Evolutionary conservation across 1,140 invertebrate genomes (phyloP), one percentile per base, ranked within the genome.

Genomic region (Cardiocondyla obscurior): DNA sequence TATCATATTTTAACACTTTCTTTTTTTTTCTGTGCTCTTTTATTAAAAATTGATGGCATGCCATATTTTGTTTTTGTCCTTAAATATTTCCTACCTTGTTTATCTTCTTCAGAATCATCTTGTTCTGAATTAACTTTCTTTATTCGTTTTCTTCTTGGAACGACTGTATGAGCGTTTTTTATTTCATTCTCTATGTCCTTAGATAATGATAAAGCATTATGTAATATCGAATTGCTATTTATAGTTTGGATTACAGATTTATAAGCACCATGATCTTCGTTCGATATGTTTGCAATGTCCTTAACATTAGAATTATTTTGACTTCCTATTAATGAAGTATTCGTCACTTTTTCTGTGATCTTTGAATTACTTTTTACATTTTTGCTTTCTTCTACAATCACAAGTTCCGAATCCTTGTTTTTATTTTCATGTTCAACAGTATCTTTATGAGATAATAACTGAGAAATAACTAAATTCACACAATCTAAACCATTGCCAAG

Each of bases 71-170:
- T 12, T 39, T 60, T n/a, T 42, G 2, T 74, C 3, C 10, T 64
- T 64, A 83, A 33, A 16, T 33, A 79, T 44, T 70, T 58, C 82
- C 46, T 89, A 90, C 89, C 88, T 87, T 90, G 85, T 10, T 51
- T 81, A 55, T 81, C 77, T 64, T 90, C 88, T 46, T 85, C 76
- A 42, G 8, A 8, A 67, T 2, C 2, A 44, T 82, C 74, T 73
- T 67, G 82, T 36, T n/a, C 12, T 28, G 0, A 57, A 44, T 16
- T 1, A 0, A 49, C 60, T 79, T 65, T 88, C 64, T 74, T 88
- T 42, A 49, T 74, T 79, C 86, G 82, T 69, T 64, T 85, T 49
- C 36, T 88, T 57, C 44, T 85, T 51, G 22, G 19, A 14, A 12
- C 39, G 22, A 44, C 33, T 8, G 58, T 25, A 2, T 39, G 8